Conservation (phyloP, 2,797 vertebrate genomes). For the Crenichthys baileyi region DNA sequence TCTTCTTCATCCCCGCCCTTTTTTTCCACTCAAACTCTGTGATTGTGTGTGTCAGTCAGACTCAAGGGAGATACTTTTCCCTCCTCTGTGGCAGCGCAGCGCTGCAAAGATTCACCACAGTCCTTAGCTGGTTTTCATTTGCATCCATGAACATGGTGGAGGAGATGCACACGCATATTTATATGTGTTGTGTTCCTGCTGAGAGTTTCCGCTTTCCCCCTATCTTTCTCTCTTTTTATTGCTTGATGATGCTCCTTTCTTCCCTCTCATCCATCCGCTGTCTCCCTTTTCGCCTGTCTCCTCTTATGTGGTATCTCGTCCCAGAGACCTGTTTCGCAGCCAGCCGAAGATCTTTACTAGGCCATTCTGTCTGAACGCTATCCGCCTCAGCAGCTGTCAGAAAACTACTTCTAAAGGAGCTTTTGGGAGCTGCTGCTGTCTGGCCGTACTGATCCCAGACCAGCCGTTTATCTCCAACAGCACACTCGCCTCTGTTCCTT, state of each 20-base stretch:
- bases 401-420: constrained; percentile 56
- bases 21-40: constrained; percentile 1
- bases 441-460: constrained; percentile 56
- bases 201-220: constrained; percentile 49
- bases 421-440: constrained; percentile 39
- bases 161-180: constrained; percentile 2
- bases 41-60: constrained; percentile 36
- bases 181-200: constrained; percentile 22
- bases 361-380: constrained; percentile 51
- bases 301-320: constrained; percentile 56
- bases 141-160: constrained; percentile 45
- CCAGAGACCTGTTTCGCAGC: constrained; percentile 56
- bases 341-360: constrained; percentile 42
- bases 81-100: constrained; percentile 33
- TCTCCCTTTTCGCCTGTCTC: constrained; percentile 25
- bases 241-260: constrained; percentile 29
- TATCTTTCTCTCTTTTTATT: constrained; percentile 37
- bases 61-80: constrained; percentile 49
- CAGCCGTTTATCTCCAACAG: constrained; percentile 64
- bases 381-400: constrained; percentile 60
- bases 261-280: constrained; percentile 16
- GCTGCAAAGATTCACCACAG: constrained; percentile 47
- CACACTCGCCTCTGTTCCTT: constrained; percentile 41
- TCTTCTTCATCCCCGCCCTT: constrained; percentile 51
- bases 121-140: constrained; percentile 69